phyloP scores from a whole-genome alignment of 92 coral and sea anemone species.

The Zoanthus sansibaricus region DNA sequence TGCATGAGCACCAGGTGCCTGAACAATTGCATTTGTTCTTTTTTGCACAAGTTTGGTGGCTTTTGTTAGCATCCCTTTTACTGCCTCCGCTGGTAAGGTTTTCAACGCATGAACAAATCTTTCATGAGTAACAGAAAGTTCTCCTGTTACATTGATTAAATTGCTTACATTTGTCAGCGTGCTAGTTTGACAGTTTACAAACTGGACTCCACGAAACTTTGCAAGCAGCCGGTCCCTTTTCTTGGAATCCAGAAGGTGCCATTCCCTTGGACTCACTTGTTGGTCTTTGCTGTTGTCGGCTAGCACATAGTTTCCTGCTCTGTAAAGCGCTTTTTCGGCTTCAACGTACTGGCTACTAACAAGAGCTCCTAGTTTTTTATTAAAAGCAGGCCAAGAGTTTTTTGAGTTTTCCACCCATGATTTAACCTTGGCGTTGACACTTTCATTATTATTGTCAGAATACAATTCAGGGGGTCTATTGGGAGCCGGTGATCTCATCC shows the following conservation, averaged over 20 bases:
- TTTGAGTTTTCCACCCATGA: conserved; percentile 33
- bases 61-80: conserved; percentile 44
- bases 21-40: conserved; percentile 35
- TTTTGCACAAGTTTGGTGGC: conserved; percentile 46
- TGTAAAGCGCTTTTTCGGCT: conserved; percentile 45
- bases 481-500: conserved; percentile 7
- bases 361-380: too few species aligned
- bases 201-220: conserved; percentile 47
- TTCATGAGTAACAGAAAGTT: conserved; percentile 27
- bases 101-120: conserved; percentile 29
- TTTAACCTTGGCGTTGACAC: conserved; percentile 43
- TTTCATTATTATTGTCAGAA: conserved; percentile 31
- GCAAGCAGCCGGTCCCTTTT: conserved; percentile 13
- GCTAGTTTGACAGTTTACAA: conserved; percentile 18
- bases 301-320: conserved; percentile 38
- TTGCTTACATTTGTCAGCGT: conserved; percentile 16
- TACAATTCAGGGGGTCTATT: conserved; percentile 31
- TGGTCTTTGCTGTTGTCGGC: conserved; percentile 9
- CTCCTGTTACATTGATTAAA: background rate
- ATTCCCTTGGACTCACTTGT: background rate
- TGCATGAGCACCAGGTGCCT: conserved; percentile 38
- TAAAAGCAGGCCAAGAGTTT: too few species aligned
- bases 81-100: conserved; percentile 50
- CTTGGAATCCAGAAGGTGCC: conserved; percentile 20
- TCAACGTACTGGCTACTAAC: conserved; percentile 42